Evolutionary conservation across 2,113 vertebrate species (phyloP), one percentile per base, ranked within the genome.

Genomic region (Eulacestoma nigropectus): DNA sequence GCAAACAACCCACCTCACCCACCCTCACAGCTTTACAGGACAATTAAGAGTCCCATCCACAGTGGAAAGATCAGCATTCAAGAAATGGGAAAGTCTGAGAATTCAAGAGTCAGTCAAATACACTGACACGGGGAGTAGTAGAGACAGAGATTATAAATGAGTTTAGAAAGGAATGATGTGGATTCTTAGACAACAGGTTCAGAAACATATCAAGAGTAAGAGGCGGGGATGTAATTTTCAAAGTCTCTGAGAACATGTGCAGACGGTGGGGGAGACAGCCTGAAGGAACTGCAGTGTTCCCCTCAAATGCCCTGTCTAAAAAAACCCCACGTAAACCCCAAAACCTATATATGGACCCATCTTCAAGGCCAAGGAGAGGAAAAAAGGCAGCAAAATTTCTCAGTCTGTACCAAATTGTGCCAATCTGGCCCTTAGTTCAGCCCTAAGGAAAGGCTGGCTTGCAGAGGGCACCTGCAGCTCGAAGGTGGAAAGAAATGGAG

Each of bases 311-410:
- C 0, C 12, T 23, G 15, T 4, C 33, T 41, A 2, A 67, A 57
- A 85, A 77, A 21, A n/a, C n/a, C 1, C 0, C 11, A 39, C n/a
- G 32, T 2, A 30, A 77, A 39, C 5, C 9, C 42, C 8, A 8
- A 85, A 70, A 19, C 2, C 29, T 22, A 25, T 0, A 4, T 1
- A 30, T 0, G 1, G 46, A 23, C 6, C 21, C 17, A 33, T 18
- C 41, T 57, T 39, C 52, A 44, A 47, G 29, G 19, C 14, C 62
- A 44, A 39, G 25, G 23, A 42, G 6, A 18, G 4, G 6, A 6
- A n/a, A 57, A 59, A 32, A n/a, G 17, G 9, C 26, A 78, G 23
- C 3, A 44, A 39, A 30, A 52, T 11, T 6, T 29, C 52, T 33
- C 27, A 47, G 1, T 6, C 16, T 76, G 26, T n/a, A 22, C 29